Conservation (phyloP, 2,797 vertebrate genomes). For the Phalanger gymnotis region DNA sequence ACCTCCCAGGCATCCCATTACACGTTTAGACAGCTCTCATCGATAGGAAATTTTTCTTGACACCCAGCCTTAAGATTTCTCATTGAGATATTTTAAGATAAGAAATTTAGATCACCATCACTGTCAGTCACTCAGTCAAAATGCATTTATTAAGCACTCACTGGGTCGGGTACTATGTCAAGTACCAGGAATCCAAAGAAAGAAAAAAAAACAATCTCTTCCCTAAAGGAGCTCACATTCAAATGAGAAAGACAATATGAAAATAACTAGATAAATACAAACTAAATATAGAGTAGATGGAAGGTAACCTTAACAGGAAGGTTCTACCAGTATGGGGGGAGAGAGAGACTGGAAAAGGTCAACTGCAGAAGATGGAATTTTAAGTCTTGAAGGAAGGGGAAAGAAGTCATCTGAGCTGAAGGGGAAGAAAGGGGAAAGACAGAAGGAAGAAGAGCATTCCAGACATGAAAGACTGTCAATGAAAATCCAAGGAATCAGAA, state of each 20-base stretch:
- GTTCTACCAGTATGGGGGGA: neutral
- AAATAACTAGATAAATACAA: neutral
- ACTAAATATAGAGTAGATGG: neutral
- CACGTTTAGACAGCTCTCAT: neutral
- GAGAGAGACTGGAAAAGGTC: neutral
- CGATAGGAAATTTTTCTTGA: neutral
- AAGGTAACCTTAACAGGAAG: neutral
- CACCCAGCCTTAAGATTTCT: neutral
- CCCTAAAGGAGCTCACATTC: neutral
- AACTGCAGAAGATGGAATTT: neutral
- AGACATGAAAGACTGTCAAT: neutral
- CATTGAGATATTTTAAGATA: neutral
- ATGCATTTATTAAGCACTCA: neutral
- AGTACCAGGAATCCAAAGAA: neutral
- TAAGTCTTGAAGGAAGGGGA: neutral
- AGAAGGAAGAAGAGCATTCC: neutral
- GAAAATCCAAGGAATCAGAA: neutral
- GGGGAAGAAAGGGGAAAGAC: neutral
- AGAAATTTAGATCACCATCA: neutral
- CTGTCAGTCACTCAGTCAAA: neutral
- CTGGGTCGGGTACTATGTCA: neutral
- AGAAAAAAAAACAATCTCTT: neutral
- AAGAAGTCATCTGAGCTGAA: too few species aligned
- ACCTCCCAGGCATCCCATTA: neutral
- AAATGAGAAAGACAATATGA: neutral